A percentile compares a stretch with the other conserved stretches of the same genome.
These are phyloP conservation scores for Chionodraco myersi DNA, from an alignment of 2,113 vertebrate species.

Conservation along the genomic window DNA sequence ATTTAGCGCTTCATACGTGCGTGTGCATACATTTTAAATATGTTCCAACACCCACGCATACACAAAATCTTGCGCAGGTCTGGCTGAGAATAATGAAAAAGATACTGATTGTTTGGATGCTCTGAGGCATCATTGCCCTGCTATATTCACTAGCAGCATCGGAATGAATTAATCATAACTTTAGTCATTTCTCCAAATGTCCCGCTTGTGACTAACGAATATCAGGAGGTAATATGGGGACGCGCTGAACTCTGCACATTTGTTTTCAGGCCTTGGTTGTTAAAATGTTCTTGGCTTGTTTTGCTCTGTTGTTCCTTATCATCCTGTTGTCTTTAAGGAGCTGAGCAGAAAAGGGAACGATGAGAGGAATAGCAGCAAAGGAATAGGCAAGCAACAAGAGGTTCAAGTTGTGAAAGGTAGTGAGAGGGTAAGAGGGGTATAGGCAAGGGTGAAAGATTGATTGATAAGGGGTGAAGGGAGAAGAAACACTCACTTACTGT, in stretches of 20 bases:
- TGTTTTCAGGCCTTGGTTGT: constrained; percentile 32
- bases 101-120: constrained; percentile 44
- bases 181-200: constrained; percentile 51
- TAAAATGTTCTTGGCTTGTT: neutral
- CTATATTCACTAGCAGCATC: constrained; percentile 44
- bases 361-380: neutral
- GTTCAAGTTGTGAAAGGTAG: constrained; percentile 31
- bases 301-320: constrained; percentile 18
- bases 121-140: constrained; percentile 27
- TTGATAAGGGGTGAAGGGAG: constrained; percentile 38
- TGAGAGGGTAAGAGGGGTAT: constrained; percentile 2
- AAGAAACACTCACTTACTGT: constrained; percentile 38
- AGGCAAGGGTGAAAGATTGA: constrained; percentile 42
- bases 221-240: constrained; percentile 12
- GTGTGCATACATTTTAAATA: constrained; percentile 31
- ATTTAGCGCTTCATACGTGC: constrained; percentile 30
- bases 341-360: neutral
- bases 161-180: constrained; percentile 65
- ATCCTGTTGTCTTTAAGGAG: neutral
- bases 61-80: constrained; percentile 35
- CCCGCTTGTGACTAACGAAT: constrained; percentile 25
- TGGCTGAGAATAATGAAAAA: constrained; percentile 48
- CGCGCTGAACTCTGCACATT: constrained; percentile 1
- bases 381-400: neutral
- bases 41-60: constrained; percentile 21